Conservation (phyloP, 2,113 vertebrate species). For the Leucosticte australis region DNA sequence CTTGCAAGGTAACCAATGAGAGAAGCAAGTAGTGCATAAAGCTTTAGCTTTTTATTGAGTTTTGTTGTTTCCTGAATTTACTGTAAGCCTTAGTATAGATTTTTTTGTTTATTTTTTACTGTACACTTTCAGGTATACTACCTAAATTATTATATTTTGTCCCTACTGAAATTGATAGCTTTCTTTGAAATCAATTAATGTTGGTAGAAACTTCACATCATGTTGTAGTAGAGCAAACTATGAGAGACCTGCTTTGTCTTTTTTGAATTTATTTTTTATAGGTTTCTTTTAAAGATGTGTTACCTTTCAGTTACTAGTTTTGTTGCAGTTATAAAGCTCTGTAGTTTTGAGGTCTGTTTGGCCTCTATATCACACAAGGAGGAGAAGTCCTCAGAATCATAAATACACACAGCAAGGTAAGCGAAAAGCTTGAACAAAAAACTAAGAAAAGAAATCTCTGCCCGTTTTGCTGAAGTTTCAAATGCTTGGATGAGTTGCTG, state of each 20-base stretch:
- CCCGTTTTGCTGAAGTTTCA: rapidly evolving
- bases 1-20: neutral
- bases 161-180: rapidly evolving
- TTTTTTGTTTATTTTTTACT: neutral
- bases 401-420: rapidly evolving
- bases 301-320: neutral
- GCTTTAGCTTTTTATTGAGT: neutral
- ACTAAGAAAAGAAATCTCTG: rapidly evolving
- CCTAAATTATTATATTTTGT: neutral
- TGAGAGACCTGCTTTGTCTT: neutral
- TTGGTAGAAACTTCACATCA: rapidly evolving
- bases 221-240: rapidly evolving
- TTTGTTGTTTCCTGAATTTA: neutral
- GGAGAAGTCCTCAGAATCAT: neutral
- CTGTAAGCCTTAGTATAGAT: neutral
- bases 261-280: neutral
- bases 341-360: neutral
- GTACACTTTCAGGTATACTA: rapidly evolving
- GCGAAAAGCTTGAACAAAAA: neutral
- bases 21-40: rapidly evolving
- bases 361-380: rapidly evolving
- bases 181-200: neutral
- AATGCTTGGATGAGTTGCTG: neutral
- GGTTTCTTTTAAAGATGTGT: rapidly evolving
- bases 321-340: neutral